Evolutionary conservation across 2,797 vertebrate genomes (phyloP).

Genomic region (Onychomys torridus): DNA sequence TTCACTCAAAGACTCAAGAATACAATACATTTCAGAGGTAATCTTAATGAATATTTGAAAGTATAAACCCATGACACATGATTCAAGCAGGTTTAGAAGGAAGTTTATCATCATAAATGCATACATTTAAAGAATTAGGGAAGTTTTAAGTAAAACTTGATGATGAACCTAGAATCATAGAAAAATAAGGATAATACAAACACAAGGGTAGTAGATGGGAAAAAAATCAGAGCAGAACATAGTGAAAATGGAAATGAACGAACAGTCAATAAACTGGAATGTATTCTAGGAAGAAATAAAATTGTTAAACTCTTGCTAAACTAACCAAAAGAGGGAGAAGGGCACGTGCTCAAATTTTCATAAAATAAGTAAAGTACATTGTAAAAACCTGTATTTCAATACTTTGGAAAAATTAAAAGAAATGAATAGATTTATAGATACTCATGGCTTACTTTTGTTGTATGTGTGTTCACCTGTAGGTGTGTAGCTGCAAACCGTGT

Average conservation of each 20-base stretch:
- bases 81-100: background rate
- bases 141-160: background rate
- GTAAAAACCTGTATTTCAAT: background rate
- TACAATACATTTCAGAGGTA: too few relatives aligned
- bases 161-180: background rate
- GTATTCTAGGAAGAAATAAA: background rate
- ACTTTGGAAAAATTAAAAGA: background rate
- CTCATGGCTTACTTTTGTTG: background rate
- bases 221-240: background rate
- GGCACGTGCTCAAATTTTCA: background rate
- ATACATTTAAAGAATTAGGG: background rate
- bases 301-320: background rate
- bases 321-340: background rate
- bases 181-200: background rate
- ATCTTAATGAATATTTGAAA: background rate
- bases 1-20: background rate
- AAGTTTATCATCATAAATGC: background rate
- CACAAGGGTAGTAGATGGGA: background rate
- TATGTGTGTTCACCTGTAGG: background rate
- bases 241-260: background rate
- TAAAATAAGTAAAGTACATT: background rate
- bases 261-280: background rate
- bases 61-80: background rate
- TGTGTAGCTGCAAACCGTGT: background rate
- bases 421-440: background rate